Percentiles rank a stretch among this genome's conserved stretches.
Evolutionary conservation across 1,140 invertebrate genomes (phyloP).

Genomic region (Diabrotica virgifera): DNA sequence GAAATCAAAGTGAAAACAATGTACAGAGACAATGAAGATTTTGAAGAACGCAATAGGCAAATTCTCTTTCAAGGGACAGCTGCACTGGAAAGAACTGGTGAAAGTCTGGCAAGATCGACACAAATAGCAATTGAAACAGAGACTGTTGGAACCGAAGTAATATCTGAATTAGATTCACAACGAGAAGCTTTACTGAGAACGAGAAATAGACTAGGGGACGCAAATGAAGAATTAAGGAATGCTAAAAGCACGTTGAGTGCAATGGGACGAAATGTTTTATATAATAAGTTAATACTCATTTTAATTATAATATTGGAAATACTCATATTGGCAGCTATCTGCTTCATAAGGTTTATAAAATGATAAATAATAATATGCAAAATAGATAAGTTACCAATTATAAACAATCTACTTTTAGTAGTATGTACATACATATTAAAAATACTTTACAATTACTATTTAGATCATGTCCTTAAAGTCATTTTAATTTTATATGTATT

Average conservation of each 20-base stretch:
- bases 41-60: constrained; percentile 54
- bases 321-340: constrained; percentile 34
- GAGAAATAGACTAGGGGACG: constrained; percentile 49
- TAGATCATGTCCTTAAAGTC: no score
- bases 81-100: constrained; percentile 60
- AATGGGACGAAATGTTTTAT: constrained; percentile 51
- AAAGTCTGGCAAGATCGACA: constrained; percentile 67
- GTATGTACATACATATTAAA: no score
- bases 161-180: constrained; percentile 52
- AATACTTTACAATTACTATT: no score
- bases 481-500: no score
- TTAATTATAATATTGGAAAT: constrained; percentile 52
- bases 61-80: constrained; percentile 57
- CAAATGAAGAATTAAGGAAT: constrained; percentile 49
- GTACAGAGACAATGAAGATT: constrained; percentile 38
- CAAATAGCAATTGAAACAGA: constrained; percentile 76
- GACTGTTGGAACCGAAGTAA: constrained; percentile 71
- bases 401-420: no score
- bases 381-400: no score
- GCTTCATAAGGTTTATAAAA: constrained; percentile 35
- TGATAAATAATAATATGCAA: no score
- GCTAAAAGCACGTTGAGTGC: constrained; percentile 46
- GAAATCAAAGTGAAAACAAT: not conserved
- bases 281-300: constrained; percentile 52
- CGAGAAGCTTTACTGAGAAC: constrained; percentile 51